Base-by-base conservation (phyloP, 2,888 invertebrate genomes). In the Volucella bombylans region DNA sequence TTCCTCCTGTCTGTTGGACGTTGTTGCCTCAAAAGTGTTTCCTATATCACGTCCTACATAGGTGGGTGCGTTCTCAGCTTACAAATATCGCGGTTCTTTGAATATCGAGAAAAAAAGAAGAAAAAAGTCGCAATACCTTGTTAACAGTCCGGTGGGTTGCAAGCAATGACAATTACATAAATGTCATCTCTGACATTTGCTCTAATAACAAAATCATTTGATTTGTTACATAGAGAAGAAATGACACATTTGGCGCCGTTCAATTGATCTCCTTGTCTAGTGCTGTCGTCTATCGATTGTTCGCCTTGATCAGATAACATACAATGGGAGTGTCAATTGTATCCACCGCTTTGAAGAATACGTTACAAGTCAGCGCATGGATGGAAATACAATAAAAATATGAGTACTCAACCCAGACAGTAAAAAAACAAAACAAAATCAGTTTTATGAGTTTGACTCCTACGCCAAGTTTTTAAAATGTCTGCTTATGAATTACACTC, bases 251-350 rank as follows among this genome's bases (percentile, higher is more conserved):
- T 61, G 76, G 67, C 68, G 76, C 76, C 68, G 47, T 31, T 45
- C 76, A 76, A 76, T 76, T 68, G 76, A 67, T 76, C 50, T 52
- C 31, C n/a, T n/a, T 31, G 52, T 67, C 74, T 52, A 67, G 73
- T 38, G 39, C 9, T 43, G 52, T 67, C 74, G 52, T 67, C 74
- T 52, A 67, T 64, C 31, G 43, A 12, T 31, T 39, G 15, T 59
- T 23, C 41, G 41, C 49, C 47, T 59, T 65, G 65, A 74, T 57
- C 43, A 49, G 31, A 74, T n/a, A n/a, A n/a, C n/a, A n/a, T 49
- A 65, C 31, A 45, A 31, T 15, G 57, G 39, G 50, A 65, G 65
- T 65, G 39, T 57, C 49, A 74, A 74, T 67, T 65, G 57, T 47
- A 8, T 15, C 12, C 15, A 10, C 31, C 14, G 47, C 31, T 31